phyloP scores from a whole-genome alignment of 2,797 vertebrate genomes.

The Pangasius mekongensis region DNA sequence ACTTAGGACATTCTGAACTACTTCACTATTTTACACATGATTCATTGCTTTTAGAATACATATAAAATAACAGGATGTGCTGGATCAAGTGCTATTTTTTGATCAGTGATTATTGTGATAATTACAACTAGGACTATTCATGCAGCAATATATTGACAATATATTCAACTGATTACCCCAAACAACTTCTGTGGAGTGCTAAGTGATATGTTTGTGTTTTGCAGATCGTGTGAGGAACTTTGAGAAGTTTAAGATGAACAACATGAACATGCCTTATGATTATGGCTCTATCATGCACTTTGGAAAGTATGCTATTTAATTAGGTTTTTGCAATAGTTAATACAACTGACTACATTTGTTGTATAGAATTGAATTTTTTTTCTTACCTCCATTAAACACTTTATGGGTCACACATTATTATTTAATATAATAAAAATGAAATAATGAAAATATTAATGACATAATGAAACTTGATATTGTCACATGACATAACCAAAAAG shows the following conservation, averaged over 20 bases:
- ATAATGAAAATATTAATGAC: neutral
- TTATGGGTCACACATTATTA: neutral
- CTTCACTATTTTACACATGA: neutral
- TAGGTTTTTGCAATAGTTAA: neutral
- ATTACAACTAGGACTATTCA: neutral
- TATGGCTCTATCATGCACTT: slow-evolving; percentile 90
- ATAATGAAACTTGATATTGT: neutral
- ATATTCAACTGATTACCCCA: neutral
- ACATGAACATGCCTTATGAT: slow-evolving; percentile 82
- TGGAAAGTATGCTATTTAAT: slow-evolving; percentile 76
- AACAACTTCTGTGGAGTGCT: neutral
- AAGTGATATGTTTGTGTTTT: slow-evolving; percentile 10
- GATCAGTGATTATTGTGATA: neutral
- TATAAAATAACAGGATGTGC: neutral
- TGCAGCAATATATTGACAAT: neutral
- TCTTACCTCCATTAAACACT: neutral
- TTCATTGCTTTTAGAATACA: neutral
- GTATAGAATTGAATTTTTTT: neutral
- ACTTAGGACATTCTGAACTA: too few relatives aligned
- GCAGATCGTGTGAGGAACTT: slow-evolving; percentile 82
- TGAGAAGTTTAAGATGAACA: slow-evolving; percentile 83
- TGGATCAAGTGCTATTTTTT: neutral
- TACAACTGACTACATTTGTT: neutral
- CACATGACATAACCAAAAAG: neutral
- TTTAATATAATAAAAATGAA: neutral